Evolutionary conservation across 37 sponge, comb jelly and placozoan genomes (phyloP).

Genomic region (Oscarella lobularis): DNA sequence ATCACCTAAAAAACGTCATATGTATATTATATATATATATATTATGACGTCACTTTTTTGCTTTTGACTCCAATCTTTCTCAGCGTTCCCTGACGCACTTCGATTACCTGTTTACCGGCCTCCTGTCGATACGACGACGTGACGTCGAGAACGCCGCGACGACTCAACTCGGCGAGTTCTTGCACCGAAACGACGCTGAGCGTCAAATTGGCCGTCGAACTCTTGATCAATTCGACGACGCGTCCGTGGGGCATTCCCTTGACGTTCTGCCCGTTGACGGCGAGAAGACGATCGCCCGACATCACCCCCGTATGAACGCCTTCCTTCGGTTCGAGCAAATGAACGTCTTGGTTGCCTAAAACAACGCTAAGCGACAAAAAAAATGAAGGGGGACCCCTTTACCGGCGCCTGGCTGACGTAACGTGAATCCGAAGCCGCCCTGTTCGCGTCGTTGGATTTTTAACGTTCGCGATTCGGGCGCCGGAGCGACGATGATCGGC

Average conservation of each 20-base stretch:
- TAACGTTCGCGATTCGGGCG: not conserved
- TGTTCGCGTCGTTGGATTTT: not conserved
- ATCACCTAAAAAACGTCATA: not conserved
- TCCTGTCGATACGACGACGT: constrained; percentile 7
- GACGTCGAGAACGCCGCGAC: constrained; percentile 36
- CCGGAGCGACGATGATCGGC: not conserved
- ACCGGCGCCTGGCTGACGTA: not conserved
- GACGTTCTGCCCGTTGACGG: constrained; percentile 78
- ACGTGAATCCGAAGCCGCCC: not conserved
- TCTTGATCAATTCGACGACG: constrained; percentile 80
- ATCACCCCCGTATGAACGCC: constrained; percentile 34
- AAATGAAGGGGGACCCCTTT: too few relatives aligned
- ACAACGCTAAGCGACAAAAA: too few relatives aligned
- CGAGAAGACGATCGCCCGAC: constrained; percentile 77
- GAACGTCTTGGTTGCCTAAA: not conserved
- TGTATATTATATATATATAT: too few relatives aligned
- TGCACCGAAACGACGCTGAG: constrained; percentile 64
- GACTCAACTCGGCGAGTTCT: constrained; percentile 64
- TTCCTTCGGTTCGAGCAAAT: not conserved
- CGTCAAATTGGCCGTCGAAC: constrained; percentile 35
- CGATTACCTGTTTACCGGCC: constrained; percentile 4
- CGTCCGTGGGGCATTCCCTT: constrained; percentile 56
- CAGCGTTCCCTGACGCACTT: constrained; percentile 3
- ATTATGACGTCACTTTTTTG: too few relatives aligned
- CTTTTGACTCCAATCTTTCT: not conserved